Evolutionary conservation across 1,140 invertebrate genomes (phyloP), one percentile per base, ranked within the genome.

Genomic region (Physella acuta): DNA sequence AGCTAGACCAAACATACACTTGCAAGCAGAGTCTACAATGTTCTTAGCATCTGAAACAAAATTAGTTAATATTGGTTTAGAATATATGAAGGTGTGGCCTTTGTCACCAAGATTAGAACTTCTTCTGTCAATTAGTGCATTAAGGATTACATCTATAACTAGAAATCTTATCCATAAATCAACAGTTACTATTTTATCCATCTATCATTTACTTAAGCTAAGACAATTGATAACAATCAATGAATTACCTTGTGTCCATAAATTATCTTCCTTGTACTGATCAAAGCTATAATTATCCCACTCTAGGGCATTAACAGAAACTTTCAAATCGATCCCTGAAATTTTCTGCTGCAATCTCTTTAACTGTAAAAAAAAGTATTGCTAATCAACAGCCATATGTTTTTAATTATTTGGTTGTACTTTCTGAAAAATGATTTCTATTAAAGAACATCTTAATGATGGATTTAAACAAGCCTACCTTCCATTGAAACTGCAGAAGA

Each of bases 1-100:
- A 26, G 82, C 76, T 20, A 74, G 65, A 14, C 81, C 80, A 76
- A 80, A 83, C 71, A 83, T 78, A 51, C 75, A 78, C 34, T 76
- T 68, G 34, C 71, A 73, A 1, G 79, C 78, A 37, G 78, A 67
- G 36, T 78, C 76, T 24, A 83, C 71, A 24, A 76, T 56, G 28
- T 74, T 59, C 39, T 76, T 76, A 20, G 77, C 75, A 59, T 65
- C 80, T 81, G 71, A 33, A 60, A 44, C 8, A 44, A 44, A 55
- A 26, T 44, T 44, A 11, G 39, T 44, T 11, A 44, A 44, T 8
- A 20, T 44, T 26, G 55, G n/a, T n/a, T n/a, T n/a, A n/a, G n/a
- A n/a, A n/a, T n/a, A n/a, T n/a, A n/a, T n/a, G n/a, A n/a, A n/a
- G n/a, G n/a, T n/a, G n/a, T n/a, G n/a, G n/a, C n/a, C n/a, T n/a